Evolutionary conservation across 2,888 invertebrate genomes (phyloP).

Genomic region (Pristionchus japonicus): DNA sequence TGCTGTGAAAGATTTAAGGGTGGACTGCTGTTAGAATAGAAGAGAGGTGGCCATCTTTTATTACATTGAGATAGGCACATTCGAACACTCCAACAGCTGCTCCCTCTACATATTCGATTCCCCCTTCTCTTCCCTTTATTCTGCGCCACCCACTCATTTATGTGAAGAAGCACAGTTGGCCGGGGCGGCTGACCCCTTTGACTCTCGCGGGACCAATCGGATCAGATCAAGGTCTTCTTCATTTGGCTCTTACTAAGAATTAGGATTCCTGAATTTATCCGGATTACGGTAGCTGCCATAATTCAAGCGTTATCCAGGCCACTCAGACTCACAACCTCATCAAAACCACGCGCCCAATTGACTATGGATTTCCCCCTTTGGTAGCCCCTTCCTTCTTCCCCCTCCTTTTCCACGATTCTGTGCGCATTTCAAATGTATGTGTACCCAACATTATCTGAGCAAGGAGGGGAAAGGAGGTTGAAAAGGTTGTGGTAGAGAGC

Average conservation of each 20-base stretch:
- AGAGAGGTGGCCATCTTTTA: background rate
- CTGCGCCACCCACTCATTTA: background rate
- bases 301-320: no score
- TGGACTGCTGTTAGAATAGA: background rate
- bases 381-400: background rate
- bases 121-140: background rate
- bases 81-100: background rate
- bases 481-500: background rate
- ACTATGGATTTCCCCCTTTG: slow-evolving; percentile 8
- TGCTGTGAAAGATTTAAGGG: background rate
- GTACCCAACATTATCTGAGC: slow-evolving; percentile 41
- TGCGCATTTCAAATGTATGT: slow-evolving; percentile 40
- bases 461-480: slow-evolving; percentile 11
- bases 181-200: background rate
- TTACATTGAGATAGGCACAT: slow-evolving; percentile 19
- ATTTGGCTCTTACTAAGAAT: no score
- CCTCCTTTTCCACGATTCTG: slow-evolving; percentile 18
- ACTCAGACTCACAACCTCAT: slow-evolving; percentile 10
- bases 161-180: slow-evolving; percentile 13
- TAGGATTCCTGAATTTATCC: background rate
- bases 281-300: background rate
- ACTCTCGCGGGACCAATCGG: background rate
- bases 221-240: background rate
- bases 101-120: slow-evolving; percentile 8
- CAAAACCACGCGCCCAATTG: background rate